Base-by-base conservation (phyloP, 2,888 invertebrate species). In the Agrotis exclamationis region DNA sequence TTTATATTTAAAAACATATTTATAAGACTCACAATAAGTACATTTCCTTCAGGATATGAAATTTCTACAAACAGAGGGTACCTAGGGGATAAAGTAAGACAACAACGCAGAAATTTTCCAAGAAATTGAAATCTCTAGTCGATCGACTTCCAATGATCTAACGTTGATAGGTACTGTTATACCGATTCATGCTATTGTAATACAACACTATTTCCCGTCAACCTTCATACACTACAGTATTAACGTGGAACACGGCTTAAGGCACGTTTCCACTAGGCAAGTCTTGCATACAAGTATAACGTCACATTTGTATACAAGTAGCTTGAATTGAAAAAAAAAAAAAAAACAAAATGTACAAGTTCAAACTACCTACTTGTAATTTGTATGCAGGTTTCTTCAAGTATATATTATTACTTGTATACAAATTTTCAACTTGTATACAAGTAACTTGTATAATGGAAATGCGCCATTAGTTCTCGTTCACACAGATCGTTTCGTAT, bases 21-120 rank as follows among this genome's bases (percentile, higher is more conserved):
- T 54, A 18, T 4, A 2, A 22, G 14, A 2, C 6, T 14, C 18
- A 18, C 4, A 1, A 47, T 33, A 14, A 59, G 13, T n/a, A 44
- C 14, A 18, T 53, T 64, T 45, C 20, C 22, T 45, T 22, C 51
- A 45, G 51, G 7, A 45, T 28, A 67, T 63, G 51, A 20, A 20
- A 3, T 63, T 63, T 9, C 16, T 64, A 20, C 9, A 14, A 44
- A 20, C n/a, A 44, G 11, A 20, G n/a, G n/a, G 57, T 20, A 16
- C 14, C 20, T 5, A 39, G n/a, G 9, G n/a, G 4, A 16, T 4
- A 39, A 16, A n/a, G 39, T 50, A 6, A 20, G 20, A 50, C 20
- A 50, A 50, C 11, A 51, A 20, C 1, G 2, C 7, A 13, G 45
- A 18, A 1, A 2, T 13, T 28, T 18, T 28, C 13, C 4, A n/a